Conservation (phyloP, 2,797 vertebrate genomes). For the Aldrovandia affinis region DNA sequence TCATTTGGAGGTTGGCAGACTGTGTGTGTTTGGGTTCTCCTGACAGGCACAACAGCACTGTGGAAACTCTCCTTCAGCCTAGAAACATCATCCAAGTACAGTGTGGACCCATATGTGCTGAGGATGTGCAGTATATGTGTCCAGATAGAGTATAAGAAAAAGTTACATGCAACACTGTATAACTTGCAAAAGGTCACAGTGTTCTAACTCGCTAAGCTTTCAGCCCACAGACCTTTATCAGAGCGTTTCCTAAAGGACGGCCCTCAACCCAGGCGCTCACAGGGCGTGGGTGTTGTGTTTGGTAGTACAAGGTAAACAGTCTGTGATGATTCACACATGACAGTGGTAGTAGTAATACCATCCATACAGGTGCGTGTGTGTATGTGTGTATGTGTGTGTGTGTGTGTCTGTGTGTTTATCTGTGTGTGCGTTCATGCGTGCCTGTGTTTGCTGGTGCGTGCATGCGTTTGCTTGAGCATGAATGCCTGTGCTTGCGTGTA, state of each 20-base stretch:
- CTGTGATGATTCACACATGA: background rate
- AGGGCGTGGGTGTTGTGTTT: background rate
- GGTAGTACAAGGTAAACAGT: background rate
- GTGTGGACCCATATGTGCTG: too few species aligned
- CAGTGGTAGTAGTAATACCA: background rate
- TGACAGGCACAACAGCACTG: background rate
- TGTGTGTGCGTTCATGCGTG: slow-evolving; percentile 50
- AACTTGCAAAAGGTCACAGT: too few species aligned
- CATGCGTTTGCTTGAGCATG: too few species aligned
- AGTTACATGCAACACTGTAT: too few species aligned
- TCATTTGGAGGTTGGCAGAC: background rate
- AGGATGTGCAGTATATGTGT: too few species aligned
- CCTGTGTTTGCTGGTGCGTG: too few species aligned
- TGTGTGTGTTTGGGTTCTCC: background rate
- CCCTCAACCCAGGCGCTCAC: background rate
- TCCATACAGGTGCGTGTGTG: slow-evolving; percentile 56
- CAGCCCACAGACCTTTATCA: too few species aligned
- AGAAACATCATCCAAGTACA: too few species aligned
- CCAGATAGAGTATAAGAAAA: too few species aligned
- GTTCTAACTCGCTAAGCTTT: too few species aligned
- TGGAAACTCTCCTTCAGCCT: background rate
- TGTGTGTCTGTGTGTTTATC: background rate
- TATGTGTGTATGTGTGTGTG: slow-evolving; percentile 12
- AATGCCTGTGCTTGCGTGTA: too few species aligned
- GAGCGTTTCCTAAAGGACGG: too few species aligned